A percentile compares a stretch with the other conserved stretches of the same genome.
phyloP scores from a whole-genome alignment of 2,888 invertebrate genomes.

The Lochmaea crataegi region DNA sequence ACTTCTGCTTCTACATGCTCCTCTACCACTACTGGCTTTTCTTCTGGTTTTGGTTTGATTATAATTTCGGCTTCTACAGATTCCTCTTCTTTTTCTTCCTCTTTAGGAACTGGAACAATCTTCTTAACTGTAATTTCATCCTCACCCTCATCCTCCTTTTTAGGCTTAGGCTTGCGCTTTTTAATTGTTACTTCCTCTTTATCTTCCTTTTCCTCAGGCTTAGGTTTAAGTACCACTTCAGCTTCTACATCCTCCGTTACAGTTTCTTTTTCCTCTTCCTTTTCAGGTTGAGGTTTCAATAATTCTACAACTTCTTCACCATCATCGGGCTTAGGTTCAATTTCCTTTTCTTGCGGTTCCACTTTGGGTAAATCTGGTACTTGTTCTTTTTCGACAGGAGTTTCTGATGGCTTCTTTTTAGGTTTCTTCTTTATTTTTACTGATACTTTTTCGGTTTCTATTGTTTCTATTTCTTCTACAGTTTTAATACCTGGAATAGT shows the following conservation, averaged over 20 bases:
- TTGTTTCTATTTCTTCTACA: constrained; percentile 52
- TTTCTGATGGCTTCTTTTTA: constrained; percentile 55
- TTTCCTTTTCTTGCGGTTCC: constrained; percentile 45
- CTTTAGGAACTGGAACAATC: constrained; percentile 46
- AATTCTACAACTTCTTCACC: constrained; percentile 54
- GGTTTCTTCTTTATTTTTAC: constrained; percentile 39
- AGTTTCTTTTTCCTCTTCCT: too few relatives aligned
- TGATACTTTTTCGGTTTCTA: constrained; percentile 38
- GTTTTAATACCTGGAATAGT: constrained; percentile 29
- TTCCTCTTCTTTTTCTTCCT: constrained; percentile 60
- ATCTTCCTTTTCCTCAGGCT: constrained; percentile 51
- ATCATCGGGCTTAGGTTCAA: constrained; percentile 50
- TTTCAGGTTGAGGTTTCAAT: constrained; percentile 38
- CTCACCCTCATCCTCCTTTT: constrained; percentile 56
- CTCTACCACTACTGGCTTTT: constrained; percentile 41
- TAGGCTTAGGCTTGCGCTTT: constrained; percentile 36
- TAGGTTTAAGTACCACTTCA: constrained; percentile 58
- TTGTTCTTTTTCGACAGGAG: constrained; percentile 58
- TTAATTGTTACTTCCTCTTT: constrained; percentile 47
- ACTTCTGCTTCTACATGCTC: constrained; percentile 51
- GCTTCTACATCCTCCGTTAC: constrained; percentile 50
- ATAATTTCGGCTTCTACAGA: constrained; percentile 54
- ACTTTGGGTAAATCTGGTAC: constrained; percentile 33
- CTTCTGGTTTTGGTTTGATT: constrained; percentile 54
- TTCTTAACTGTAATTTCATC: constrained; percentile 54